Conservation (phyloP, 2,113 vertebrate genomes). For the Carlito syrichta region DNA sequence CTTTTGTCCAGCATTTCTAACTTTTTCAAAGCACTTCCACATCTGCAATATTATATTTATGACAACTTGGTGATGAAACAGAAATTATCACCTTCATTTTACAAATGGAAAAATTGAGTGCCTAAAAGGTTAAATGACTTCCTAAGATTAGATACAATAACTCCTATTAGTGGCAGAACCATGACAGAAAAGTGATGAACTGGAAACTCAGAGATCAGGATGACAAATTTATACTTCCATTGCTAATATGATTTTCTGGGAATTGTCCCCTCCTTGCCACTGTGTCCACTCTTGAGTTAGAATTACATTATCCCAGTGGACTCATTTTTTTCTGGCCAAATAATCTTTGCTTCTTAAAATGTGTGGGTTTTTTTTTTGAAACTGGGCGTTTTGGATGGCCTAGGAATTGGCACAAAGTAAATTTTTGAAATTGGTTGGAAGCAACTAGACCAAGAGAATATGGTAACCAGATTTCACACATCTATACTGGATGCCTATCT, state of each 20-base stretch:
- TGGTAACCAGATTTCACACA: constrained; percentile 29
- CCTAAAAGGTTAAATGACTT: not conserved
- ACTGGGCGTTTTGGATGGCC: not conserved
- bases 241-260: not conserved
- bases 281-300: not conserved
- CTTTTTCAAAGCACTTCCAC: not conserved
- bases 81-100: not conserved
- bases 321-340: not conserved
- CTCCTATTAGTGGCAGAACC: not conserved
- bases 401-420: not conserved
- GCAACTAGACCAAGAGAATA: constrained; percentile 17
- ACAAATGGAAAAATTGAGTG: not conserved
- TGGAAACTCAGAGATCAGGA: not conserved
- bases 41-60: not conserved
- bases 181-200: not conserved
- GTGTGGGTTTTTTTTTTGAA: not conserved
- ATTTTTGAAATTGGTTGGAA: constrained; percentile 27
- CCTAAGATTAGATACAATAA: not conserved
- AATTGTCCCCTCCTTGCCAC: not conserved
- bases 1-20: not conserved
- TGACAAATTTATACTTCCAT: not conserved
- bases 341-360: not conserved
- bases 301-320: not conserved
- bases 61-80: not conserved
- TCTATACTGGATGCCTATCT: constrained; percentile 52